These are phyloP conservation scores for Nothobranchius furzeri DNA, from an alignment of 2,113 vertebrate genomes.

Conservation along the genomic window DNA sequence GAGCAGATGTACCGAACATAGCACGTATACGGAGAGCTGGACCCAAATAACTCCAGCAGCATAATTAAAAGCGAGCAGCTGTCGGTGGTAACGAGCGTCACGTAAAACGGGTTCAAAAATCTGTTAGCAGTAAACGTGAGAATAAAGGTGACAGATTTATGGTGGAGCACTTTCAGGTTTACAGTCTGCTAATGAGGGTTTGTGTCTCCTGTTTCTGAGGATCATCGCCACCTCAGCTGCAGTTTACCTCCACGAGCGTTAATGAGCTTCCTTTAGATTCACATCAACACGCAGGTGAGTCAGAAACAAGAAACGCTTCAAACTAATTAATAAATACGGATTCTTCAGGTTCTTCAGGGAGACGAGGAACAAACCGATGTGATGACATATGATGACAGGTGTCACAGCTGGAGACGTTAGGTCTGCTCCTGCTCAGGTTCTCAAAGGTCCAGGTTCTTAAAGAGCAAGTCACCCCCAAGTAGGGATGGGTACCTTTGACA, in stretches of 20 bases:
- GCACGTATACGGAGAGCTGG: background rate
- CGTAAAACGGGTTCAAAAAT: background rate
- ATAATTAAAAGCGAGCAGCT: background rate
- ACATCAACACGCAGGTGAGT: background rate
- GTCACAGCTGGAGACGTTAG: too few relatives aligned
- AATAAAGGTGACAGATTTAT: slow-evolving; percentile 2
- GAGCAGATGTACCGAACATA: slow-evolving; percentile 1
- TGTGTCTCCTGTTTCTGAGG: background rate
- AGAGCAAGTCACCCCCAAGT: too few relatives aligned
- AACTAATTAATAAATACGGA: too few relatives aligned
- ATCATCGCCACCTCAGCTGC: background rate
- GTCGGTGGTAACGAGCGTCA: slow-evolving; percentile 10
- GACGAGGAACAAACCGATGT: too few relatives aligned
- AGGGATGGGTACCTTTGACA: too few relatives aligned
- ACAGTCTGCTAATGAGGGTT: slow-evolving; percentile 8
- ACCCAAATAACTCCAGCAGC: slow-evolving; percentile 1
- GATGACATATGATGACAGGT: too few relatives aligned
- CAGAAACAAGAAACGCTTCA: too few relatives aligned
- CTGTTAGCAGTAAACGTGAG: slow-evolving; percentile 1
- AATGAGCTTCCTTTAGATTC: slow-evolving; percentile 3
- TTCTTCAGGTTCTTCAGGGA: too few relatives aligned
- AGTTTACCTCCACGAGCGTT: background rate
- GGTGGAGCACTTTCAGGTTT: background rate
- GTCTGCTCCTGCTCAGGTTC: too few relatives aligned
- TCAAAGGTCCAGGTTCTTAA: too few relatives aligned